Evolutionary conservation across 2,797 vertebrate species (phyloP).

Genomic region (Stomatorhinus walkeri): DNA sequence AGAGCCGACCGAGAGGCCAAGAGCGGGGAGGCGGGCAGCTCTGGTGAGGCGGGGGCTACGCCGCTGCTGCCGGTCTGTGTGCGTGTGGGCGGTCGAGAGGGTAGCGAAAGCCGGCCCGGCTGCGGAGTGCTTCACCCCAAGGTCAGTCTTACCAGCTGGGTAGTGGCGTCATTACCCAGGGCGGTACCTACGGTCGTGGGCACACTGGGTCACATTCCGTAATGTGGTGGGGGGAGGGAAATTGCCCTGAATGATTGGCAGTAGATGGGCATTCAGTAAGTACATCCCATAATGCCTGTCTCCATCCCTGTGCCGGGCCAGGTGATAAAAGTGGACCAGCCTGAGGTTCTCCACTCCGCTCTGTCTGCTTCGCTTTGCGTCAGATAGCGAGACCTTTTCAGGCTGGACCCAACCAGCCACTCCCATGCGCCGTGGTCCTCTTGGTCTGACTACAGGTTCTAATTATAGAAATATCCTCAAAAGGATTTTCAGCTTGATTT

Average conservation of each 20-base stretch:
- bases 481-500: background rate
- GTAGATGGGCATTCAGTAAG: background rate
- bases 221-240: background rate
- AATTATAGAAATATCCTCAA: background rate
- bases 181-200: background rate
- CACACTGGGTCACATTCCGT: background rate
- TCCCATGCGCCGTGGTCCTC: background rate
- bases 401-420: background rate
- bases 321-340: background rate
- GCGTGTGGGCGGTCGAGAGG: background rate
- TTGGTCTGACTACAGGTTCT: background rate
- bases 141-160: constrained; percentile 15
- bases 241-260: background rate
- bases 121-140: constrained; percentile 11
- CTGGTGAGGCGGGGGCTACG: constrained; percentile 12
- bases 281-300: too few relatives aligned
- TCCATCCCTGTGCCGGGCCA: background rate
- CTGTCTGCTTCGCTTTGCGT: background rate
- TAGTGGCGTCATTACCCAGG: background rate
- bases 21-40: constrained; percentile 27
- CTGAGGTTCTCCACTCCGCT: background rate
- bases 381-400: background rate
- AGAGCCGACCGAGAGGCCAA: constrained; percentile 46
- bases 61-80: background rate
- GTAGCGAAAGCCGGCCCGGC: background rate